Evolutionary conservation across 2,113 vertebrate genomes (phyloP).

Genomic region (Arenaria interpres): DNA sequence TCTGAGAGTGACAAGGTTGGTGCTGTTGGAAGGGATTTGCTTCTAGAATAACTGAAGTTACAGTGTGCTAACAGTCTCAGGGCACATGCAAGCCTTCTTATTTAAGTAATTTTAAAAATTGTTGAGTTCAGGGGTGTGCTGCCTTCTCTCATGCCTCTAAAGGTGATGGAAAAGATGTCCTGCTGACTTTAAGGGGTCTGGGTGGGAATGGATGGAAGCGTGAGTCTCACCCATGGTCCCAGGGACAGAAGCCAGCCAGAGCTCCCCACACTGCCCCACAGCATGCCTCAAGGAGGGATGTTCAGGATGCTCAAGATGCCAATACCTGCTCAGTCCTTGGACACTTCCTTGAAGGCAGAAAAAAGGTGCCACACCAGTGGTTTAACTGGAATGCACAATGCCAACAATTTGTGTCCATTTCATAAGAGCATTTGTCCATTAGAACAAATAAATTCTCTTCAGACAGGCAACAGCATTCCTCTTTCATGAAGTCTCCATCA

Average conservation of each 20-base stretch:
- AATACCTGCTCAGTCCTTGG: not conserved
- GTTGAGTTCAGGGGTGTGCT: not conserved
- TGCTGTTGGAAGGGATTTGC: not conserved
- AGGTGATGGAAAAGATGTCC: not conserved
- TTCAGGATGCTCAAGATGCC: not conserved
- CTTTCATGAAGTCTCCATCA: not conserved
- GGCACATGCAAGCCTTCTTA: not conserved
- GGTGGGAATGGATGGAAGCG: not conserved
- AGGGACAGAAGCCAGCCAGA: not conserved
- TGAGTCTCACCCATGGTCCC: not conserved
- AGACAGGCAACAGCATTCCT: not conserved
- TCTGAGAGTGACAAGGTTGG: not conserved
- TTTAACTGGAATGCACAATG: not conserved
- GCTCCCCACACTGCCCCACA: not conserved
- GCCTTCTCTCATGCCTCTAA: not conserved
- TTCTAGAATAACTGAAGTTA: not conserved
- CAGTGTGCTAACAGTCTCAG: not conserved
- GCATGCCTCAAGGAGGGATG: rapidly evolving
- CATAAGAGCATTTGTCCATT: not conserved
- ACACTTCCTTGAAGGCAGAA: not conserved
- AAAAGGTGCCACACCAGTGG: not conserved
- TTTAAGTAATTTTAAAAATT: not conserved
- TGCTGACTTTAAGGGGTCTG: not conserved
- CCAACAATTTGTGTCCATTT: not conserved
- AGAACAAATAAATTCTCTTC: not conserved